A percentile compares a stretch with the other conserved stretches of the same genome.
Conservation (phyloP, 2,113 vertebrate species). For the Oryzias javanicus region DNA sequence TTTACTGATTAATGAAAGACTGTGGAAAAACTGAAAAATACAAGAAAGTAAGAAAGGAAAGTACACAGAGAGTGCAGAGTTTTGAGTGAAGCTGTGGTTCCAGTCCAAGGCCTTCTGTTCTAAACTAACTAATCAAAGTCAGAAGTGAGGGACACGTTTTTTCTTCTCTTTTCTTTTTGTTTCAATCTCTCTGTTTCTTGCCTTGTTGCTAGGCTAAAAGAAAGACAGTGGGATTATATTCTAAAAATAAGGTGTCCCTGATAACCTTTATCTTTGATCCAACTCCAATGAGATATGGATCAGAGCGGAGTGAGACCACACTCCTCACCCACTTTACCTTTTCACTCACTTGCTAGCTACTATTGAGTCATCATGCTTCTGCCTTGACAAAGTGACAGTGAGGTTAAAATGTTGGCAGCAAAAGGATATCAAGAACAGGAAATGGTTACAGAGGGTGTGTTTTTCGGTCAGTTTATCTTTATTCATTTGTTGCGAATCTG, state of each 20-base stretch:
- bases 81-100: constrained; percentile 24
- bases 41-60: no score
- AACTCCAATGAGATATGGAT: constrained; percentile 50
- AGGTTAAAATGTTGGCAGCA: not conserved
- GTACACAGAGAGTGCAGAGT: no score
- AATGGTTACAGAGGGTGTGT: not conserved
- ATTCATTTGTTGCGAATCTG: no score
- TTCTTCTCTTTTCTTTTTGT: constrained; percentile 27
- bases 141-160: constrained; percentile 56
- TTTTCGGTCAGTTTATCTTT: no score
- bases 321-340: constrained; percentile 13
- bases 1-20: no score
- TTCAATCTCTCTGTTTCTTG: constrained; percentile 40
- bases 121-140: constrained; percentile 59
- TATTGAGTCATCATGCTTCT: constrained; percentile 1
- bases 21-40: no score
- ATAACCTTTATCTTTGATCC: constrained; percentile 73
- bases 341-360: constrained; percentile 4
- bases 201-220: constrained; percentile 75
- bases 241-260: constrained; percentile 84
- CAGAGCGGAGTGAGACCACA: constrained; percentile 9
- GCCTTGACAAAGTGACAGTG: constrained; percentile 4
- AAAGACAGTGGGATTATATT: constrained; percentile 73
- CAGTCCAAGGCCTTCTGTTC: constrained; percentile 60
- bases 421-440: constrained; percentile 3